A percentile compares a stretch with the other conserved stretches of the same genome.
Evolutionary conservation across 37 sponge, comb jelly and placozoan genomes (phyloP).

Genomic region (Crambe crambe): DNA sequence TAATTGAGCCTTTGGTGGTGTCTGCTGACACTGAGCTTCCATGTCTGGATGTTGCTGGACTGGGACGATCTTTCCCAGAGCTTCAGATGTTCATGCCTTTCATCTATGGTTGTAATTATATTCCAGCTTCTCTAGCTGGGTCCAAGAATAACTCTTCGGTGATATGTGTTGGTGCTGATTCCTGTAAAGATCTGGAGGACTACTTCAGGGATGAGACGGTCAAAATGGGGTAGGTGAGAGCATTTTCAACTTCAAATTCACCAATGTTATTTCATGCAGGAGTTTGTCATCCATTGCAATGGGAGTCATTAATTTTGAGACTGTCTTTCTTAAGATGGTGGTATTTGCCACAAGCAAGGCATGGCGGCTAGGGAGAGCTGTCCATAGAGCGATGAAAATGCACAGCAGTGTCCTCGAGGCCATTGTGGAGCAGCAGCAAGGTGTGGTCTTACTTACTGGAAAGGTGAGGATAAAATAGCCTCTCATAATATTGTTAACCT

Average conservation of each 20-base stretch:
- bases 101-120: slow-evolving; percentile 56
- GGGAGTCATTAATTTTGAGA: slow-evolving; percentile 34
- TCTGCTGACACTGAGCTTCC: slow-evolving; percentile 67
- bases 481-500: too few relatives aligned
- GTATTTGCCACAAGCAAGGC: slow-evolving; percentile 59
- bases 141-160: slow-evolving; percentile 55
- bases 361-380: slow-evolving; percentile 76
- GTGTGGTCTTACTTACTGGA: slow-evolving; percentile 62
- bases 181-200: slow-evolving; percentile 58
- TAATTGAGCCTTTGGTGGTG: slow-evolving; percentile 72
- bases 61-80: slow-evolving; percentile 92
- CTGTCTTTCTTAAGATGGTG: slow-evolving; percentile 51
- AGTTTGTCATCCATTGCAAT: slow-evolving; percentile 48
- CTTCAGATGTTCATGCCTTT: slow-evolving; percentile 86
- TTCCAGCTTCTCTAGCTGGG: slow-evolving; percentile 58
- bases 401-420: slow-evolving; percentile 50
- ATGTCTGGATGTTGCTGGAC: slow-evolving; percentile 84
- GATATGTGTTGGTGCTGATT: slow-evolving; percentile 18
- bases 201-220: slow-evolving; percentile 60
- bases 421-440: slow-evolving; percentile 45
- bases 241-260: too few relatives aligned
- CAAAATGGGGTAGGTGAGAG: slow-evolving; percentile 74
- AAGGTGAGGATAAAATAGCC: too few relatives aligned
- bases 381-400: slow-evolving; percentile 35
- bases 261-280: too few relatives aligned